These are phyloP conservation scores for Therioaphis trifolii DNA, from an alignment of 2,888 invertebrate genomes.

Conservation along the genomic window DNA sequence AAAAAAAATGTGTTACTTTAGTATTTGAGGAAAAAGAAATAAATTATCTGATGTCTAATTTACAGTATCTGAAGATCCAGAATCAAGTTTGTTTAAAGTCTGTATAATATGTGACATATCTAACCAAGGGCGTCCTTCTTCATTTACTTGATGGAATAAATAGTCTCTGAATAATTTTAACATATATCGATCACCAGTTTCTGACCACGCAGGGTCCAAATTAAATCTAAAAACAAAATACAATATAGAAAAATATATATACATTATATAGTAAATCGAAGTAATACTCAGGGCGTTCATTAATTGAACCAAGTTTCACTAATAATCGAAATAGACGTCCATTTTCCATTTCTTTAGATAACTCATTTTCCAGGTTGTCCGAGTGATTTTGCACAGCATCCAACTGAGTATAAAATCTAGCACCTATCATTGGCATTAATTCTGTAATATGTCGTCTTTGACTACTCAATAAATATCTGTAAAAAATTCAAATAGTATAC, in stretches of 20 bases:
- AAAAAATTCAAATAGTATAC: constrained; percentile 63
- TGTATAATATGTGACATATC: constrained; percentile 95
- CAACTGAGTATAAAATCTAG: constrained; percentile 94
- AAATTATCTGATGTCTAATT: constrained; percentile 64
- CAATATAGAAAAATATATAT: constrained; percentile 23
- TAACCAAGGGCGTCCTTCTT: constrained; percentile 93
- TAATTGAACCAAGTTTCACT: constrained; percentile 91
- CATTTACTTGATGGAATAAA: constrained; percentile 93
- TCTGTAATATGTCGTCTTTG: constrained; percentile 87
- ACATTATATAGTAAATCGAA: constrained; percentile 11
- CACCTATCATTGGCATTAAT: constrained; percentile 99
- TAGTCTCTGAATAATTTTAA: constrained; percentile 97
- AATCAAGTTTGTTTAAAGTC: constrained; percentile 92
- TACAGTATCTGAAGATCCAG: constrained; percentile 84
- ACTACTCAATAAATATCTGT: constrained; percentile 80
- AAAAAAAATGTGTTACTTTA: constrained; percentile 65
- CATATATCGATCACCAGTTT: constrained; percentile 98
- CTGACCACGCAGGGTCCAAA: constrained; percentile 94
- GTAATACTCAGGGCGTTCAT: constrained; percentile 92
- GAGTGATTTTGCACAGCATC: constrained; percentile 89
- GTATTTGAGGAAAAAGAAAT: neutral
- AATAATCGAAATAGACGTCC: constrained; percentile 91
- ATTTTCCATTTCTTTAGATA: constrained; percentile 94
- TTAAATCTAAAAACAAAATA: constrained; percentile 77
- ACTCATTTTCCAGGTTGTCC: constrained; percentile 89